Evolutionary conservation across 2,888 invertebrate genomes (phyloP).

Genomic region (Drosophila pullipes): DNA sequence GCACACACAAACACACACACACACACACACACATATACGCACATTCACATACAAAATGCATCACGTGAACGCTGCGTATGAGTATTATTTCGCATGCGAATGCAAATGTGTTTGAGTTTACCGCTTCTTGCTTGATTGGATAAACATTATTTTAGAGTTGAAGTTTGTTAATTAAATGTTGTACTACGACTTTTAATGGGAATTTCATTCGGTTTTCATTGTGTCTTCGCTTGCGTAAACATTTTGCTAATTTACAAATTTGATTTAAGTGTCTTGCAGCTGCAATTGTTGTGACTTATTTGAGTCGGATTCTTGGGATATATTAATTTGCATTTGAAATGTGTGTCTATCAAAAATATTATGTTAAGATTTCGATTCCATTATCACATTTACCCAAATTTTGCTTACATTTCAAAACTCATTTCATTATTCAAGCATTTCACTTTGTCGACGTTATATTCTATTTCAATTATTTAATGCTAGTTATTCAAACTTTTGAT

Average conservation of each 20-base stretch:
- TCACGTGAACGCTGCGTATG: conserved; percentile 43
- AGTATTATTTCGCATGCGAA: conserved; percentile 27
- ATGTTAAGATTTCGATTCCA: background rate
- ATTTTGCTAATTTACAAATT: background rate
- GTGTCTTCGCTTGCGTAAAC: background rate
- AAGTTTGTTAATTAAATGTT: conserved; percentile 1
- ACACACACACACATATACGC: background rate
- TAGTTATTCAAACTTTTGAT: conserved; percentile 1
- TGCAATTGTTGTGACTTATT: background rate
- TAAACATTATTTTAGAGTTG: conserved; percentile 8
- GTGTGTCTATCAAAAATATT: background rate
- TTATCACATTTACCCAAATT: background rate
- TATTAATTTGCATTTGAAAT: background rate
- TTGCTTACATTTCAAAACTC: no score
- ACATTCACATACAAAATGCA: background rate
- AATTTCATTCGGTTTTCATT: background rate
- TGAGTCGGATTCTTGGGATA: background rate
- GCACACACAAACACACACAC: background rate
- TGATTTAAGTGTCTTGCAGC: background rate
- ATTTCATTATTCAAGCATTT: background rate
- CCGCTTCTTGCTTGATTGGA: conserved; percentile 21
- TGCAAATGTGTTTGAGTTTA: conserved; percentile 6
- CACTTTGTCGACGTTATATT: background rate
- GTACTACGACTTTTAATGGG: background rate
- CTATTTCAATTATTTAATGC: background rate